Conservation (phyloP, 2,113 vertebrate species). For the Accipiter cooperii region DNA sequence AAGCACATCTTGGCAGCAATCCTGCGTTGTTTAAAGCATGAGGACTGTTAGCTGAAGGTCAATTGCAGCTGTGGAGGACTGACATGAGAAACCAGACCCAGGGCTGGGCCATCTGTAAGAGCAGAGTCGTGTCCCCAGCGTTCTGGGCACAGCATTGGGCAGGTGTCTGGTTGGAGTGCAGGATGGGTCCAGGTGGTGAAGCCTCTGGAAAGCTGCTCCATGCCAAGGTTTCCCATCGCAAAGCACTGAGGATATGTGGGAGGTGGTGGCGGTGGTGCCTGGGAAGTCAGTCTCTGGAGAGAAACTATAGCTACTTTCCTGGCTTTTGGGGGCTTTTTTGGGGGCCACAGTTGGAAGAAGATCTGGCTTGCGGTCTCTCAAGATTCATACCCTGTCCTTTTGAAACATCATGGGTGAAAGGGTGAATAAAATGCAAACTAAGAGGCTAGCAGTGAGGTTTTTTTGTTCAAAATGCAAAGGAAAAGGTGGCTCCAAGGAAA, state of each 20-base stretch:
- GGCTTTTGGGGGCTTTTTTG: not conserved
- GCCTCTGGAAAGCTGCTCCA: accelerated
- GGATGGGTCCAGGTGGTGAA: accelerated
- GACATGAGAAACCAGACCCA: not conserved
- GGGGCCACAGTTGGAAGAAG: not conserved
- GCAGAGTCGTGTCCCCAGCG: accelerated
- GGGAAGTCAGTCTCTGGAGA: not conserved
- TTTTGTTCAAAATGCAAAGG: not conserved
- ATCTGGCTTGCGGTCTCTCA: accelerated
- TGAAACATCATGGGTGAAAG: not conserved
- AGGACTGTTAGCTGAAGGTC: not conserved
- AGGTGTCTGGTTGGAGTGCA: accelerated
- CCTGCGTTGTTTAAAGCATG: not conserved
- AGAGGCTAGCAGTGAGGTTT: not conserved
- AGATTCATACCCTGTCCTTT: not conserved
- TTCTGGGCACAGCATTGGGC: not conserved
- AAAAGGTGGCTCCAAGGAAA: not conserved
- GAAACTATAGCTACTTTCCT: not conserved
- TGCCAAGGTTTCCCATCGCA: not conserved
- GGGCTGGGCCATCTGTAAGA: not conserved
- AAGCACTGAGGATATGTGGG: accelerated
- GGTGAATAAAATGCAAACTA: not conserved
- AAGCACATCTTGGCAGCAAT: not conserved
- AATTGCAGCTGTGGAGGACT: not conserved
- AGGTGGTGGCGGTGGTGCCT: not conserved